These are phyloP conservation scores for Orius insidiosus DNA, from an alignment of 1,140 invertebrate species.

Conservation along the genomic window DNA sequence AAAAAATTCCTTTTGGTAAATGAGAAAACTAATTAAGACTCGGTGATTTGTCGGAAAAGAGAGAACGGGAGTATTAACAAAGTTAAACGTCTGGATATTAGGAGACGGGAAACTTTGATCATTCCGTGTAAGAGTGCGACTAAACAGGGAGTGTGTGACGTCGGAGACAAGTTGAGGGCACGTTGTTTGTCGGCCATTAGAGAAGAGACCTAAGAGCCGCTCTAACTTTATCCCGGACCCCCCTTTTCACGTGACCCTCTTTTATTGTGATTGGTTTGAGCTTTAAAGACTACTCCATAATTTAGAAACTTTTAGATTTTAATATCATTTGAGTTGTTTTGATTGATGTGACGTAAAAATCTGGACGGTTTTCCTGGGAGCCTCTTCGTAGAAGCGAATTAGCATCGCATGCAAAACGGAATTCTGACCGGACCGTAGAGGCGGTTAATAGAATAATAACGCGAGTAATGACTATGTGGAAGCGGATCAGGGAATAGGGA, in stretches of 20 bases:
- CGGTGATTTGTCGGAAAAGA: background rate
- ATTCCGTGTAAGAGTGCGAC: background rate
- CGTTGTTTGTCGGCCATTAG: slow-evolving; percentile 6
- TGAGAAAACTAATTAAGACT: no score
- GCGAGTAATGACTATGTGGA: slow-evolving; percentile 5
- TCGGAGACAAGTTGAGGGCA: background rate
- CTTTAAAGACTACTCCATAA: no score
- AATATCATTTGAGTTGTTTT: background rate
- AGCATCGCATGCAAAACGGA: background rate
- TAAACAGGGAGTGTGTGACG: background rate
- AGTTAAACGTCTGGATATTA: slow-evolving; percentile 1
- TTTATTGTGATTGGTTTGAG: no score
- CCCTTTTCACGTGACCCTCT: no score
- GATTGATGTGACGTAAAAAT: slow-evolving; percentile 6
- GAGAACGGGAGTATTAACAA: background rate
- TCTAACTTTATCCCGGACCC: background rate
- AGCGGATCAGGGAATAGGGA: slow-evolving; percentile 1
- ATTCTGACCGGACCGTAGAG: background rate
- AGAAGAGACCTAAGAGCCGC: background rate
- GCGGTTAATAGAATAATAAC: slow-evolving; percentile 8
- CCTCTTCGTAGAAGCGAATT: background rate
- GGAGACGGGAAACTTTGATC: slow-evolving; percentile 8
- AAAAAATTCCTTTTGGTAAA: no score
- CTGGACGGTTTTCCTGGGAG: background rate
- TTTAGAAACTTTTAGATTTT: no score